phyloP scores from a whole-genome alignment of 2,113 vertebrate genomes.

The Nymphicus hollandicus region DNA sequence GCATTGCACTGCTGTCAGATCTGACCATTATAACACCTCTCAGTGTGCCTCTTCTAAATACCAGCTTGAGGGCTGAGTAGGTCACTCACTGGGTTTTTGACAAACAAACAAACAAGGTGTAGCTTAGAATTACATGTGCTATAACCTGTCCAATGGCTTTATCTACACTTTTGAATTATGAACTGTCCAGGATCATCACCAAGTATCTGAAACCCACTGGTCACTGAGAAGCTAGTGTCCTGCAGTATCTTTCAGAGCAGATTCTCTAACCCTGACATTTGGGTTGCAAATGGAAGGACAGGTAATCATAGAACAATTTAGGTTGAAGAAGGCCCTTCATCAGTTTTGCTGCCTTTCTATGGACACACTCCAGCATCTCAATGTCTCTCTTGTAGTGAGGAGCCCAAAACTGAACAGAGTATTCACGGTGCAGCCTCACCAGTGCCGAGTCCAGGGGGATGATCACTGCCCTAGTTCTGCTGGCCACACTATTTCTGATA shows the following conservation, averaged over 20 bases:
- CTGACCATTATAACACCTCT: neutral
- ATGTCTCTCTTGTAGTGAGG: neutral
- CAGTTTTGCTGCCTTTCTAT: neutral
- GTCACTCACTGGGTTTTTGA: neutral
- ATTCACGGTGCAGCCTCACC: neutral
- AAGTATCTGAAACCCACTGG: neutral
- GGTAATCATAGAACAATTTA: neutral
- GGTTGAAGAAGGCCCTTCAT: neutral
- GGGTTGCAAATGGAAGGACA: neutral
- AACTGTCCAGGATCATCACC: neutral
- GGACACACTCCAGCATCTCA: neutral
- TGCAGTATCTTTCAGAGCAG: neutral
- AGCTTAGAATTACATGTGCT: neutral
- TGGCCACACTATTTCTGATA: neutral
- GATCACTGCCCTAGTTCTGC: neutral
- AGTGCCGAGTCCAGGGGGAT: neutral
- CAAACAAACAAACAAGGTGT: neutral
- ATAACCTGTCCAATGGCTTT: neutral
- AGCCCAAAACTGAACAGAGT: neutral
- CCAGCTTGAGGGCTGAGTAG: neutral
- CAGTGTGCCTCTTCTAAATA: neutral
- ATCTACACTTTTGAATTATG: neutral
- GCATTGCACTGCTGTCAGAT: neutral
- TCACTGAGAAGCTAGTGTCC: neutral
- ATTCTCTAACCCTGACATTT: rapidly evolving